phyloP scores from a whole-genome alignment of 1,140 invertebrate species.

The Varroa destructor region DNA sequence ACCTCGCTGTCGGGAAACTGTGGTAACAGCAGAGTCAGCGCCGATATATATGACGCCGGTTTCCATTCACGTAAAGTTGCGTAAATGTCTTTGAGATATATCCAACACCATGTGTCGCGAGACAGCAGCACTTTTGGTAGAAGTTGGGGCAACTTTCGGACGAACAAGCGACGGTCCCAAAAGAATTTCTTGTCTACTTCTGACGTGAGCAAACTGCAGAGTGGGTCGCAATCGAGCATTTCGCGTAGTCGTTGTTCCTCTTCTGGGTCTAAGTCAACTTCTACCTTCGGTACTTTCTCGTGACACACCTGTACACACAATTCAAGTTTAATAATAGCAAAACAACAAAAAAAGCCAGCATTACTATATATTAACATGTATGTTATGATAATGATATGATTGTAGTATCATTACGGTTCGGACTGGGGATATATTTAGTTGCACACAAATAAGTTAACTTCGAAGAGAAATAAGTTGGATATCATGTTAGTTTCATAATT shows the following conservation, averaged over 20 bases:
- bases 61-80: constrained; percentile 66
- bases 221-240: constrained; percentile 30
- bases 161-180: constrained; percentile 85
- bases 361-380: too few species aligned
- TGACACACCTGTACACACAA: constrained; percentile 33
- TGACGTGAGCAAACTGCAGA: constrained; percentile 33
- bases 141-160: constrained; percentile 66
- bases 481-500: too few species aligned
- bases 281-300: constrained; percentile 27
- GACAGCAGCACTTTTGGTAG: constrained; percentile 79
- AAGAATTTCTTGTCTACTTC: constrained; percentile 57
- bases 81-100: constrained; percentile 69
- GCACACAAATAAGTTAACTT: too few species aligned
- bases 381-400: too few species aligned
- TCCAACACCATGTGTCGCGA: constrained; percentile 74
- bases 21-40: constrained; percentile 75
- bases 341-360: too few species aligned
- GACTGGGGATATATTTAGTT: too few species aligned
- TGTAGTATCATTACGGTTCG: too few species aligned
- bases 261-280: constrained; percentile 29
- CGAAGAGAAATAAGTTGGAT: too few species aligned
- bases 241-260: constrained; percentile 28
- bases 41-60: constrained; percentile 65
- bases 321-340: not conserved
- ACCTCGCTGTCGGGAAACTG: constrained; percentile 81